These are phyloP conservation scores for Adelges cooleyi DNA, from an alignment of 1,140 invertebrate genomes.

Conservation along the genomic window DNA sequence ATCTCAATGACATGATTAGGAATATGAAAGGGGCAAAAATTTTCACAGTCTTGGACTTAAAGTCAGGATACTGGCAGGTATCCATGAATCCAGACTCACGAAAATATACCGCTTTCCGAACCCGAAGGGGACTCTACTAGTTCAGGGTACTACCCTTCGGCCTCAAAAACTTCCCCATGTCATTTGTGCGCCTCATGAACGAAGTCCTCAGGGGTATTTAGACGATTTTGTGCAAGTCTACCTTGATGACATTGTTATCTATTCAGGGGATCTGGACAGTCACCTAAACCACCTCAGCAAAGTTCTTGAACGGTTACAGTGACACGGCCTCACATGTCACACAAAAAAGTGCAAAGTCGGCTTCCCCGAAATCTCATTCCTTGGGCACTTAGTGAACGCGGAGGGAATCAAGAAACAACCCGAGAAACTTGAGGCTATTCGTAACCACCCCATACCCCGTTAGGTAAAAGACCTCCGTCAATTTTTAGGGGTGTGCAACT, in stretches of 20 bases:
- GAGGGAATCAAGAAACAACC: background rate
- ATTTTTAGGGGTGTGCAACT: conserved; percentile 35
- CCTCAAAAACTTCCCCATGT: conserved; percentile 36
- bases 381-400: background rate
- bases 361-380: background rate
- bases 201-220: conserved; percentile 34
- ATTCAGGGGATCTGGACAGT: background rate
- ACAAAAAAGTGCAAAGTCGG: conserved; percentile 23
- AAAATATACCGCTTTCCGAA: background rate
- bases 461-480: conserved; percentile 35
- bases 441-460: conserved; percentile 33
- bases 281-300: background rate
- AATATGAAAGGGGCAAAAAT: background rate
- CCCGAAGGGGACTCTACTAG: conserved; percentile 35
- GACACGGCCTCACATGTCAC: background rate
- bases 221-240: background rate
- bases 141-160: conserved; percentile 39
- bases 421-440: background rate
- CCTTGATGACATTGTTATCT: conserved; percentile 2
- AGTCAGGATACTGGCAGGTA: background rate
- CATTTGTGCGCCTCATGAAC: conserved; percentile 38
- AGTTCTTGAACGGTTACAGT: conserved; percentile 13
- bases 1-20: background rate
- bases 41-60: background rate
- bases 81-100: background rate